Percentiles rank a stretch among this genome's conserved stretches.
Conservation (phyloP, 2,113 vertebrate genomes). For the Vulpes ferrilata region DNA sequence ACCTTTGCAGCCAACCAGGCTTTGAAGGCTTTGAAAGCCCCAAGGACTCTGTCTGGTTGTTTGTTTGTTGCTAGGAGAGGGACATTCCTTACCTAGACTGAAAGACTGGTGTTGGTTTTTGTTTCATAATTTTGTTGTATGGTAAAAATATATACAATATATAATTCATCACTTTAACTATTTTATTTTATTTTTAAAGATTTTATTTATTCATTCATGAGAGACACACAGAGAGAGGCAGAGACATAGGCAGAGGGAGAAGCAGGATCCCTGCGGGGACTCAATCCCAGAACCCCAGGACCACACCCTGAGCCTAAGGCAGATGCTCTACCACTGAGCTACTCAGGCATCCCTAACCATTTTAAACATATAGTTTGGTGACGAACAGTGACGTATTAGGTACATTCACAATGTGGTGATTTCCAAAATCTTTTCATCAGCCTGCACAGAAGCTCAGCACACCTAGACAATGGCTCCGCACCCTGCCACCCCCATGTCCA, state of each 20-base stretch:
- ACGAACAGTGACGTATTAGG: background rate
- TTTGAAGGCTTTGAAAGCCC: background rate
- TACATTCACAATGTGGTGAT: background rate
- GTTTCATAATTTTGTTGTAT: background rate
- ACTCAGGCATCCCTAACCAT: background rate
- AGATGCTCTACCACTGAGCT: too few relatives aligned
- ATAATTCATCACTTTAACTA: background rate
- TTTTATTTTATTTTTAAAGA: background rate
- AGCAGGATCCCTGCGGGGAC: too few relatives aligned
- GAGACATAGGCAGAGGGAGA: too few relatives aligned
- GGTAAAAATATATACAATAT: background rate
- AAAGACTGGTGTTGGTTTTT: background rate
- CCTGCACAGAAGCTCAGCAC: background rate
- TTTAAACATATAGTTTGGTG: background rate
- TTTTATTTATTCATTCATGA: too few relatives aligned
- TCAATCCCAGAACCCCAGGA: too few relatives aligned
- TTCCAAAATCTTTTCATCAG: background rate
- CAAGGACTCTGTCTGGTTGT: background rate
- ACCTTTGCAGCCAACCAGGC: background rate
- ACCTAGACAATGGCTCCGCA: background rate
- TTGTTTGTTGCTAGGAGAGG: conserved; percentile 12
- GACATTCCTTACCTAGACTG: background rate
- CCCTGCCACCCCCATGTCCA: background rate
- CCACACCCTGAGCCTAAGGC: too few relatives aligned
- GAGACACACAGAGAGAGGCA: too few relatives aligned